A percentile compares a stretch with the other conserved stretches of the same genome.
phyloP scores from a whole-genome alignment of 2,888 invertebrate genomes.

The Cantharis rustica region DNA sequence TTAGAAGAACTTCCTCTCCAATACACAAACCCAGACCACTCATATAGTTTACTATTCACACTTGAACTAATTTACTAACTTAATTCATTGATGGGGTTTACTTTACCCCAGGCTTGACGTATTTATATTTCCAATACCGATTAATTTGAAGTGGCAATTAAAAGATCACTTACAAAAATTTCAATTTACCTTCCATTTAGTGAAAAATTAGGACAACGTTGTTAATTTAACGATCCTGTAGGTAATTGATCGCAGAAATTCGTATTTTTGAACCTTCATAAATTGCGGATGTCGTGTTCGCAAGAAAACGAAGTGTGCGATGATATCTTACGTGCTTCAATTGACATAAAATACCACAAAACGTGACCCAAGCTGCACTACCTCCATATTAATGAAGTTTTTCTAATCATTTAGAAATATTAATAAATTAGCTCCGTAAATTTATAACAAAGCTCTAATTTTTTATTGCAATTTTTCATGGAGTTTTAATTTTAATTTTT shows the following conservation, averaged over 20 bases:
- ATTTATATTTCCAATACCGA: neutral
- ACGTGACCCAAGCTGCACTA: constrained; percentile 17
- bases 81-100: neutral
- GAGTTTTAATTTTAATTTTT: neutral
- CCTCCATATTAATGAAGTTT: constrained; percentile 15
- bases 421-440: neutral
- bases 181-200: neutral
- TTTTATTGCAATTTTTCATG: neutral
- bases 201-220: neutral
- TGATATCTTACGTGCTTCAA: constrained; percentile 16
- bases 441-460: neutral
- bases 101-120: neutral
- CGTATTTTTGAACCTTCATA: constrained; percentile 16
- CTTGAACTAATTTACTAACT: neutral
- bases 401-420: constrained; percentile 9
- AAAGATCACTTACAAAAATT: neutral
- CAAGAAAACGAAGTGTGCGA: constrained; percentile 9
- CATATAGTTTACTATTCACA: neutral
- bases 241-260: neutral
- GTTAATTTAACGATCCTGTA: neutral
- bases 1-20: neutral
- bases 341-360: constrained; percentile 19
- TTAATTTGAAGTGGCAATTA: neutral
- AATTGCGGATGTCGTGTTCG: constrained; percentile 10
- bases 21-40: neutral